Conservation (phyloP, 1,140 invertebrate genomes). For the Ptiloglossa arizonensis region DNA sequence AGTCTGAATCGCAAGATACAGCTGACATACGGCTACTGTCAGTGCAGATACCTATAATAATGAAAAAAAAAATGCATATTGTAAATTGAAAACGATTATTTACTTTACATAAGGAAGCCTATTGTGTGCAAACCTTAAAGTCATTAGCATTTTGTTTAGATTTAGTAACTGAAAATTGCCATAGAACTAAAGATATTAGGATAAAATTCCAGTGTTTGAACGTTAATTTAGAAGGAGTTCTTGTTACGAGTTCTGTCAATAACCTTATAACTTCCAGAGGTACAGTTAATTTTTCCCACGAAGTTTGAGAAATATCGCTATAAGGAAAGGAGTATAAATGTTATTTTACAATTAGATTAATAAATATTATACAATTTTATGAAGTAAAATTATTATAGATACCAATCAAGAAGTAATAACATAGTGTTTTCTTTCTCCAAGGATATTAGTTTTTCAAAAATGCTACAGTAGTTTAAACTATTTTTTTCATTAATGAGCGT, state of each 20-base stretch:
- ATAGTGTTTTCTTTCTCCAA: constrained; percentile 58
- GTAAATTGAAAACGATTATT: constrained; percentile 35
- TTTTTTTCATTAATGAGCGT: constrained; percentile 35
- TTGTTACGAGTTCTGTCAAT: constrained; percentile 70
- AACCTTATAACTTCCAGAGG: constrained; percentile 78
- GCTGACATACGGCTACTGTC: constrained; percentile 80
- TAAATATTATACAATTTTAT: not conserved
- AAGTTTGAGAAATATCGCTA: constrained; percentile 69
- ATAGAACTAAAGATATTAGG: constrained; percentile 85
- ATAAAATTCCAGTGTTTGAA: constrained; percentile 85
- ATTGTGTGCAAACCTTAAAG: constrained; percentile 73
- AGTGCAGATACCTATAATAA: constrained; percentile 79
- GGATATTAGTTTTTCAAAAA: constrained; percentile 66
- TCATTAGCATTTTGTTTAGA: constrained; percentile 75
- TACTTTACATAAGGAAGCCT: constrained; percentile 46
- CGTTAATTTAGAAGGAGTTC: constrained; percentile 77
- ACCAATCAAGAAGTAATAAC: constrained; percentile 69
- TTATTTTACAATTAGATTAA: constrained; percentile 17
- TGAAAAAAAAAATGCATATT: constrained; percentile 25
- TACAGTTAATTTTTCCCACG: constrained; percentile 75
- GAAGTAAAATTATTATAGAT: constrained; percentile 30
- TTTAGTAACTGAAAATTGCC: constrained; percentile 82
- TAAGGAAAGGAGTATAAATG: constrained; percentile 59
- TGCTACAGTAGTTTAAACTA: not conserved
- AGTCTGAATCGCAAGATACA: constrained; percentile 80